Base-by-base conservation (phyloP, 2,888 invertebrate species). In the Phyllotreta striolata region DNA sequence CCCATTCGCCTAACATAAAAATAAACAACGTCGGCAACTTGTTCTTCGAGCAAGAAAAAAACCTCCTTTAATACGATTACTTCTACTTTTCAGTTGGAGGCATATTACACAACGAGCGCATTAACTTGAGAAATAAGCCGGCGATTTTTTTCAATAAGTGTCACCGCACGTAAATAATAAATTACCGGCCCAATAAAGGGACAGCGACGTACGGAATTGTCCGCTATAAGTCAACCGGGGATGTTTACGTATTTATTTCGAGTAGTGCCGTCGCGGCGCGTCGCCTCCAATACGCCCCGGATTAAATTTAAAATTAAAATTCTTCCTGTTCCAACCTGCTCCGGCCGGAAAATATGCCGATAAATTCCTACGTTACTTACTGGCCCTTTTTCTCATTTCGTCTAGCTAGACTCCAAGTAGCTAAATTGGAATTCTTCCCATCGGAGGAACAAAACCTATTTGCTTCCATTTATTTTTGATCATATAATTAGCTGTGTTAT, bases 241-340 rank as follows among this genome's bases (percentile, higher is more conserved):
- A 59, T 66, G 63, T 63, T 66, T 63, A 66, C 66, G 62, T 63
- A 66, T 66, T 66, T 66, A 63, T 66, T 66, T 59, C 57, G 61
- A 46, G 56, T 47, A 54, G 41, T 57, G 56, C 61, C 57, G 61
- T 62, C 64, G 46, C 6, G 35, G 63, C 9, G 46, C 24, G 24
- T 24, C 24, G 24, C n/a, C n/a, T n/a, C n/a, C n/a, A n/a, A n/a
- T 24, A 4, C 13, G 24, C 24, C 2, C 24, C 24, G 24, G 24
- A 24, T 24, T 24, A 24, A 24, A 24, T 24, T 24, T 24, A 24
- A 24, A 24, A 24, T 24, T 24, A 24, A 24, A 24, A 24, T 24
- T 24, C 24, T 24, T 24, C 24, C 24, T 1, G 24, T 24, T 24
- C 24, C 24, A 24, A 24, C 24, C 24, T 24, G 24, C 24, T 24